Percentiles rank a stretch among this genome's conserved stretches.
Conservation (phyloP, 1,140 invertebrate genomes). For the Drosophila repleta region DNA sequence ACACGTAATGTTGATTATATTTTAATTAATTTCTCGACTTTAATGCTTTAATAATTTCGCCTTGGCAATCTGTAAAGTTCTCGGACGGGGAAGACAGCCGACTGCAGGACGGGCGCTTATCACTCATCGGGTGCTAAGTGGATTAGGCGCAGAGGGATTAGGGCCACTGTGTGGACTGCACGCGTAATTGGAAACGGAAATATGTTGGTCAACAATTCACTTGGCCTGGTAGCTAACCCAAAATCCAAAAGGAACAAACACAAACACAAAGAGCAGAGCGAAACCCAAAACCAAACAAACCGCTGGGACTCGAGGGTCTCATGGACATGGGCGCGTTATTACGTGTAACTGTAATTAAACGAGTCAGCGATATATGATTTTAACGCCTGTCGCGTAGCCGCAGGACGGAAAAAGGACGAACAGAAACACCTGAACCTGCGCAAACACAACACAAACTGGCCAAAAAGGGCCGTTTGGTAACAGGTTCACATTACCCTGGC, state of each 20-base stretch:
- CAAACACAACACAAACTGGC: conserved; percentile 7
- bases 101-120: too few species aligned
- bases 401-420: conserved; percentile 18
- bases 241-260: conserved; percentile 4
- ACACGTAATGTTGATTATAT: conserved; percentile 79
- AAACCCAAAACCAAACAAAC: conserved; percentile 32
- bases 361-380: conserved; percentile 81
- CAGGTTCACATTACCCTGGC: conserved; percentile 66
- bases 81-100: too few species aligned
- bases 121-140: too few species aligned
- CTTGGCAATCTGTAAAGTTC: conserved; percentile 5
- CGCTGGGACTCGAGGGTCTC: conserved; percentile 22
- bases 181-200: conserved; percentile 52
- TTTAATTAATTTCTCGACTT: conserved; percentile 76
- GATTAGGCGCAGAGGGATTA: not conserved
- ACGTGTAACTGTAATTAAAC: conserved; percentile 78
- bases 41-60: conserved; percentile 70
- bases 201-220: conserved; percentile 48
- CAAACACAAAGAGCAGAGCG: conserved; percentile 7
- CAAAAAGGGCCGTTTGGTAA: conserved; percentile 39
- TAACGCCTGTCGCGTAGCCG: conserved; percentile 73
- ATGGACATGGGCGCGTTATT: conserved; percentile 49
- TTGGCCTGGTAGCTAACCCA: conserved; percentile 6
- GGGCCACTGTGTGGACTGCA: conserved; percentile 12
- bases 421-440: conserved; percentile 46